Conservation (phyloP, 2,888 invertebrate species). For the Drosophila lutescens region DNA sequence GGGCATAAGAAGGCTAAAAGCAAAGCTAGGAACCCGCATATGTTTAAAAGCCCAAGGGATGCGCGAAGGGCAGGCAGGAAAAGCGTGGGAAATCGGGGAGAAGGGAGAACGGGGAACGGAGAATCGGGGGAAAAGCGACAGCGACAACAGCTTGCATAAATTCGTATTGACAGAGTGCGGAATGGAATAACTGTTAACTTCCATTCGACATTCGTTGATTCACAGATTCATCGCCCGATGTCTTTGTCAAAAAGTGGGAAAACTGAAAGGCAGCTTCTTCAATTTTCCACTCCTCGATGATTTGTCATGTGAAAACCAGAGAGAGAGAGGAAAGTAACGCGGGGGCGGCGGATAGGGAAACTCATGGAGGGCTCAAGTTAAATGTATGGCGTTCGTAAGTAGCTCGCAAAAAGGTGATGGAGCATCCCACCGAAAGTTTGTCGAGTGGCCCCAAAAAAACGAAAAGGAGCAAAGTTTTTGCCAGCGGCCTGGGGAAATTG, state of each 20-base stretch:
- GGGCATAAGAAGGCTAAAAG: slow-evolving; percentile 30
- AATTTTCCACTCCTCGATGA: slow-evolving; percentile 28
- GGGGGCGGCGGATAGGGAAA: not conserved
- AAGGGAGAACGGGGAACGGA: not conserved
- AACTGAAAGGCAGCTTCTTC: slow-evolving; percentile 46
- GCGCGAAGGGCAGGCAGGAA: not conserved
- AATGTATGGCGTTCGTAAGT: slow-evolving; percentile 34
- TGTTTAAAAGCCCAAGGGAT: slow-evolving; percentile 40
- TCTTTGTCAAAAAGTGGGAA: slow-evolving; percentile 63
- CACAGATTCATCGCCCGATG: slow-evolving; percentile 47
- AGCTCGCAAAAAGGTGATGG: slow-evolving; percentile 38
- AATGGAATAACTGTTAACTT: slow-evolving; percentile 67
- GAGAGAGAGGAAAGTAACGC: not conserved
- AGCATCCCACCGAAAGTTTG: slow-evolving; percentile 35
- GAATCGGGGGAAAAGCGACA: slow-evolving; percentile 19
- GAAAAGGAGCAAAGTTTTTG: slow-evolving; percentile 1
- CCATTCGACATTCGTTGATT: slow-evolving; percentile 35
- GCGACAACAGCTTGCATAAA: slow-evolving; percentile 71
- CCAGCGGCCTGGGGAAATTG: slow-evolving; percentile 12
- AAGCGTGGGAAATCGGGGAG: not conserved
- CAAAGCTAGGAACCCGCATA: slow-evolving; percentile 47
- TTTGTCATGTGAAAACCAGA: slow-evolving; percentile 40
- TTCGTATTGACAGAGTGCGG: slow-evolving; percentile 73
- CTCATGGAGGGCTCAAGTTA: slow-evolving; percentile 23
- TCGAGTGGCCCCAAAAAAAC: slow-evolving; percentile 13